Evolutionary conservation across 1,140 invertebrate genomes (phyloP), one percentile per base, ranked within the genome.

Genomic region (Atopsyche davidsoni): DNA sequence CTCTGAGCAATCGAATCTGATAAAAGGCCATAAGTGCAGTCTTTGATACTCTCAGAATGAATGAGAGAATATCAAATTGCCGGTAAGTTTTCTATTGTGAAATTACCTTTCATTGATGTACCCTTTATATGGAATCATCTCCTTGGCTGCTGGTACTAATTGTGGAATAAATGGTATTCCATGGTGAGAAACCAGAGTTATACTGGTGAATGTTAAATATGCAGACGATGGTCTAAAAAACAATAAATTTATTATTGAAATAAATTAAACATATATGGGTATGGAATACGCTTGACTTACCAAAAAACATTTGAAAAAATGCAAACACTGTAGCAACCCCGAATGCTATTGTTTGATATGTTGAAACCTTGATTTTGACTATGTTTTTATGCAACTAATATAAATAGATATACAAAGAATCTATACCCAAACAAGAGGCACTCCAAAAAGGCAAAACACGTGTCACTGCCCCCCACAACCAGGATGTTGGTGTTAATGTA

Each of bases 381-480:
- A n/a, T n/a, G n/a, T n/a, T n/a, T n/a, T n/a, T n/a, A n/a, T n/a
- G n/a, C n/a, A n/a, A n/a, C n/a, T n/a, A n/a, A n/a, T n/a, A n/a
- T n/a, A n/a, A n/a, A n/a, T n/a, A n/a, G n/a, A n/a, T n/a, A n/a
- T n/a, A n/a, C n/a, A n/a, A n/a, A n/a, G n/a, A n/a, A n/a, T n/a
- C n/a, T n/a, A n/a, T 67, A 83, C 78, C 78, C 79, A 55, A 79
- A 76, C 28, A 83, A 63, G 2, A 89, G 64, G 14, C 75, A 68
- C 60, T 87, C 83, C 10, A 86, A 43, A 60, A 87, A 85, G 2
- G 82, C 67, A 1, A 87, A 63, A 1, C 79, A 82, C 6, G 81
- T 81, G 34, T 81, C 74, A 35, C 85, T 86, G 10, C 81, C 82
- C 1, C 86, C 86, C 0, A 88, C 77, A 4, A 89, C 77, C 1